These are phyloP conservation scores for Botrylloides violaceus DNA, from an alignment of 23 tunicate species.

Conservation along the genomic window DNA sequence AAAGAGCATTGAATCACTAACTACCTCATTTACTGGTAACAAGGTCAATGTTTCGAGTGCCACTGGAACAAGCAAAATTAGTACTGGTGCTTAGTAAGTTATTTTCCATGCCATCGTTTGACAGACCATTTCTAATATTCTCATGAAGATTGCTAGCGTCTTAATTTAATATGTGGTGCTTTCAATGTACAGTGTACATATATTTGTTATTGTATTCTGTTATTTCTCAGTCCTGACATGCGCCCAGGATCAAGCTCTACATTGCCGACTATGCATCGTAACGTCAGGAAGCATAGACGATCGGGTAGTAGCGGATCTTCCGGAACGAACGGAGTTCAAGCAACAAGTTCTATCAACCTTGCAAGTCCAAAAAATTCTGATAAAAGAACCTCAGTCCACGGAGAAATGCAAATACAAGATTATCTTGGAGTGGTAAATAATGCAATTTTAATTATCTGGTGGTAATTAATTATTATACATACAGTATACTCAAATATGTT, in stretches of 20 bases:
- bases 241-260: slow-evolving; percentile 32
- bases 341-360: not conserved
- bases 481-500: too few relatives aligned
- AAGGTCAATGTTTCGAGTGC: not conserved
- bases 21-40: slow-evolving; percentile 10
- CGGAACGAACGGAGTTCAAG: slow-evolving; percentile 9
- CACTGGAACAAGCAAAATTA: not conserved
- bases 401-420: slow-evolving; percentile 54
- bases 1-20: slow-evolving; percentile 15
- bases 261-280: slow-evolving; percentile 30
- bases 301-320: slow-evolving; percentile 62
- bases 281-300: slow-evolving; percentile 3
- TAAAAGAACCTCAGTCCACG: slow-evolving; percentile 19
- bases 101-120: not conserved
- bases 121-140: too few relatives aligned
- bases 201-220: too few relatives aligned
- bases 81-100: not conserved
- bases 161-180: too few relatives aligned
- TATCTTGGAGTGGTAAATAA: slow-evolving; percentile 66
- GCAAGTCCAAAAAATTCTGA: slow-evolving; percentile 5
- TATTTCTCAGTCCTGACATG: not conserved
- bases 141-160: too few relatives aligned
- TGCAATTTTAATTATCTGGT: too few relatives aligned
- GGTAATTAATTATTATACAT: too few relatives aligned
- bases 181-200: not conserved